Evolutionary conservation across 2,888 invertebrate genomes (phyloP), one percentile per base, ranked within the genome.

Genomic region (Melanotus villosus): DNA sequence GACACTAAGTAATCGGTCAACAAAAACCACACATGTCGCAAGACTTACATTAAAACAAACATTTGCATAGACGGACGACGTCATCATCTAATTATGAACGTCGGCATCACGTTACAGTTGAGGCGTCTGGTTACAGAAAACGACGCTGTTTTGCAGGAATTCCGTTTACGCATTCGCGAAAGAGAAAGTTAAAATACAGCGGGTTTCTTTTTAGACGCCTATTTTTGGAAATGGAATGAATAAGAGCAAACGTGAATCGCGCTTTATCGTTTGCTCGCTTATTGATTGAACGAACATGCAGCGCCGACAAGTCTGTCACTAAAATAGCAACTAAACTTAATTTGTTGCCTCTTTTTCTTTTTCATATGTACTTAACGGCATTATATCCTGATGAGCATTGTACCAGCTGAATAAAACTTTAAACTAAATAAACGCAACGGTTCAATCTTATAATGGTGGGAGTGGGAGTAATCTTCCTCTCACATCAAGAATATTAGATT

Each of bases 261-360:
- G 50, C 62, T 62, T 62, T 23, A 62, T 34, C 34, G 60, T 34
- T 16, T 23, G n/a, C 47, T 19, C 47, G 34, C 21, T 9, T 62
- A 62, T 62, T 62, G 62, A 62, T 62, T 62, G 18, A 14, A 30
- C 14, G 36, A 14, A 4, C 10, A n/a, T 23, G n/a, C 21, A 62
- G 62, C 62, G 62, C 47, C 62, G 38, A 62, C 62, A 62, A 62
- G 62, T 62, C 62, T 62, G 62, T 62, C 50, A 62, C 62, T 62
- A 62, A 62, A 62, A 62, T 62, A 62, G 59, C 57, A 18, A 32
- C 43, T 32, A 59, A 59, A 59, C 45, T 45, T 18, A 59, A 59
- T 45, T 59, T 59, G 32, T 45, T 30, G 16, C 23, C 16, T 52
- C 26, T n/a, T 6, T 21, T 23, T 16, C 3, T 45, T 45, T 21